Conservation (phyloP, 1,140 invertebrate species). For the Schlechtendalia chinensis region DNA sequence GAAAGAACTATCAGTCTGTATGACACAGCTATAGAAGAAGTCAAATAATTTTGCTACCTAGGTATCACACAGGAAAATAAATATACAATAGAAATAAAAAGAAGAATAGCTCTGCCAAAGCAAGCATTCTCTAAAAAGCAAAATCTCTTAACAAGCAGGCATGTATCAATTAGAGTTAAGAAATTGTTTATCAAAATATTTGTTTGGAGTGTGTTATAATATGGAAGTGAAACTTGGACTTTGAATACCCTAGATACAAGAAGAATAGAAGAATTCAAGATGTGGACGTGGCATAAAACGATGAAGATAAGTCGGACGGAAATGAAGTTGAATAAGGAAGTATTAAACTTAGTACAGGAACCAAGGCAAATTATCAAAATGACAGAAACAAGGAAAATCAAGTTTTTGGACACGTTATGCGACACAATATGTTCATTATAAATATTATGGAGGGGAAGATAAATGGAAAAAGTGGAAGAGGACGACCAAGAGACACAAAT, state of each 20-base stretch:
- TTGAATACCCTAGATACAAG: background rate
- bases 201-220: background rate
- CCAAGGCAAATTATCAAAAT: constrained; percentile 28
- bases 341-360: constrained; percentile 26
- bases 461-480: too few relatives aligned
- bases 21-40: too few relatives aligned
- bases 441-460: too few relatives aligned
- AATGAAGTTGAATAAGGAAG: background rate
- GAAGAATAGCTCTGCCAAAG: background rate
- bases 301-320: constrained; percentile 14
- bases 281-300: constrained; percentile 7
- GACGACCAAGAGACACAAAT: too few relatives aligned
- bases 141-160: constrained; percentile 21
- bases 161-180: constrained; percentile 7
- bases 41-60: too few relatives aligned
- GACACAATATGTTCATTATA: too few relatives aligned
- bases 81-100: constrained; percentile 1
- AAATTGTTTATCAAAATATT: background rate
- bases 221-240: background rate
- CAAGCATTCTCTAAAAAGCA: constrained; percentile 18
- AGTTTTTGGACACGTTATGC: constrained; percentile 18
- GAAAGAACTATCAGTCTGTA: too few relatives aligned
- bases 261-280: constrained; percentile 13
- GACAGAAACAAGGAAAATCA: background rate
- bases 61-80: too few relatives aligned